phyloP scores from a whole-genome alignment of 1,140 invertebrate genomes.

The Temnothorax longispinosus region DNA sequence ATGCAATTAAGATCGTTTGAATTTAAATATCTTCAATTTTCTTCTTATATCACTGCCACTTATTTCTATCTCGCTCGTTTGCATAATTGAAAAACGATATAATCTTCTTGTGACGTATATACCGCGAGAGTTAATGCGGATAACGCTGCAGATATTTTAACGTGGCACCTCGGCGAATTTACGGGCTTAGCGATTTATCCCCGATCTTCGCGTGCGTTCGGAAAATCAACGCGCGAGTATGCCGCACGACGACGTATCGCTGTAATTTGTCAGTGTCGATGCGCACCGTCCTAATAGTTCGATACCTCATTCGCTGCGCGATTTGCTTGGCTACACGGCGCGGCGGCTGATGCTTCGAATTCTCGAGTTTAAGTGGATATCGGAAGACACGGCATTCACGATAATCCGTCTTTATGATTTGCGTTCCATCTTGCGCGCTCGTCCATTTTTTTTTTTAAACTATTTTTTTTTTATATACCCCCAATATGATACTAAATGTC shows the following conservation, averaged over 20 bases:
- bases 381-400: slow-evolving; percentile 2
- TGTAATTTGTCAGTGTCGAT: slow-evolving; percentile 43
- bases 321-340: slow-evolving; percentile 10
- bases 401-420: slow-evolving; percentile 14
- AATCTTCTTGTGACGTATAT: not conserved
- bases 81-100: slow-evolving; percentile 23
- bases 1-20: not conserved
- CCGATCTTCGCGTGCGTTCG: not conserved
- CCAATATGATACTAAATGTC: not conserved
- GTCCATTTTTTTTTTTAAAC: not conserved
- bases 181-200: not conserved
- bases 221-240: slow-evolving; percentile 6
- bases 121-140: not conserved
- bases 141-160: slow-evolving; percentile 11
- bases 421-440: not conserved
- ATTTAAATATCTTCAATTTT: slow-evolving; percentile 29
- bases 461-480: not conserved
- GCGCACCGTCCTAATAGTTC: slow-evolving; percentile 25
- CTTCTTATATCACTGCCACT: not conserved
- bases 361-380: slow-evolving; percentile 21
- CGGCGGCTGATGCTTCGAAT: slow-evolving; percentile 6
- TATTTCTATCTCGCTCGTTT: not conserved
- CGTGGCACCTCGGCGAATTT: not conserved
- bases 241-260: slow-evolving; percentile 9
- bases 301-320: slow-evolving; percentile 9